Percentiles rank a stretch among this genome's conserved stretches.
These are phyloP conservation scores for Hemicentrotus pulcherrimus DNA, from an alignment of 35 echinoderm and acorn worm genomes.

Conservation along the genomic window DNA sequence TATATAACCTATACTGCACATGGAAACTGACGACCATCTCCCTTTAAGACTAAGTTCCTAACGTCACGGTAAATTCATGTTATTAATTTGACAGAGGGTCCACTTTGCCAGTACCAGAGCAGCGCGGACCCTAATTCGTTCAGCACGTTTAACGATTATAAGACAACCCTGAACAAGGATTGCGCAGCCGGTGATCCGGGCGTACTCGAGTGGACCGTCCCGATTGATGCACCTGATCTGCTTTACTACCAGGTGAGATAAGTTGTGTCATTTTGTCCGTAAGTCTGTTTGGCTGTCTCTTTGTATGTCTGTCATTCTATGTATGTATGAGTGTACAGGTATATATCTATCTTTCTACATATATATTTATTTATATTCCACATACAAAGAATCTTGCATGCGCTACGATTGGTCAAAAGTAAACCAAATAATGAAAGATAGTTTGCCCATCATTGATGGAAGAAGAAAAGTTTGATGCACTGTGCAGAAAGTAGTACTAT, in stretches of 20 bases:
- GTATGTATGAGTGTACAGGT: neutral
- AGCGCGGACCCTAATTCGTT: conserved; percentile 48
- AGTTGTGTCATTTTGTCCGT: neutral
- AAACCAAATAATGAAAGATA: no score
- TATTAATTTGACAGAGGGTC: conserved; percentile 65
- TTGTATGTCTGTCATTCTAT: neutral
- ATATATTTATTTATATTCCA: no score
- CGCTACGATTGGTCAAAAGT: no score
- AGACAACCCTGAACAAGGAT: conserved; percentile 43
- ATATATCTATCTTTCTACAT: neutral
- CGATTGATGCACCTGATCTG: conserved; percentile 63
- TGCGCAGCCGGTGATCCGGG: conserved; percentile 49
- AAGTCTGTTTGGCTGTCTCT: neutral
- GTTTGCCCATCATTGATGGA: no score
- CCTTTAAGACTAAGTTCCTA: neutral
- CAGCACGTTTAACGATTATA: conserved; percentile 65
- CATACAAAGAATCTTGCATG: no score
- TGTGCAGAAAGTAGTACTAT: neutral
- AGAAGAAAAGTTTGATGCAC: neutral
- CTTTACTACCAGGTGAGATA: conserved; percentile 89
- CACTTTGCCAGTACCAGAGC: conserved; percentile 62
- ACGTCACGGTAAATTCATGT: neutral
- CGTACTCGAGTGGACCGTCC: conserved; percentile 70
- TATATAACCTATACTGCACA: no score
- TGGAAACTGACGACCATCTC: neutral